Conservation (phyloP, 2,888 invertebrate species). For the Onchidella celtica region DNA sequence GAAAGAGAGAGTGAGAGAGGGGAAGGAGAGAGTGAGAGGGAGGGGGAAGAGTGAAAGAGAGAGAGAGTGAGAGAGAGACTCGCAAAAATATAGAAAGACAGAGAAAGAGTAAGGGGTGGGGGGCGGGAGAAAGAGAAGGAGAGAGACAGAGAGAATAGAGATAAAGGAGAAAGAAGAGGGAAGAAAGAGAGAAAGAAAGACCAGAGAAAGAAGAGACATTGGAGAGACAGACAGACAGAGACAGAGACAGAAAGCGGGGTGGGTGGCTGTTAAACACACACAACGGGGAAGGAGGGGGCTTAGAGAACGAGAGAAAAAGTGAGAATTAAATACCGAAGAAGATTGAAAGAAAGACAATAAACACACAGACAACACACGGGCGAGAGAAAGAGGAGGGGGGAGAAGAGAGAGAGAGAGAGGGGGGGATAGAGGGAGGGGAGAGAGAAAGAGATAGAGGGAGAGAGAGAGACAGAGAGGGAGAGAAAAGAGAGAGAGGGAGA, state of each 20-base stretch:
- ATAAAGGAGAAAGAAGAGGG: not conserved
- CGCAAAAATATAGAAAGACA: not conserved
- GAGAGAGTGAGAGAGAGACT: conserved; percentile 13
- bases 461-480: conserved; percentile 28
- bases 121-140: not conserved
- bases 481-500: not conserved
- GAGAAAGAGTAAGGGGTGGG: not conserved
- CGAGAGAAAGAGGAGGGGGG: conserved; percentile 19
- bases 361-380: too few species aligned
- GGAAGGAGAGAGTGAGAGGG: not conserved
- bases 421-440: too few species aligned
- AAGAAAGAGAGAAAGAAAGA: conserved; percentile 6
- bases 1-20: too few species aligned
- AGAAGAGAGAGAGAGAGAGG: conserved; percentile 17
- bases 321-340: too few species aligned
- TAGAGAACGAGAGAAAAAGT: not conserved
- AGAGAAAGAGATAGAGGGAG: conserved; percentile 33
- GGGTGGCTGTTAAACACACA: not conserved
- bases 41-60: not conserved
- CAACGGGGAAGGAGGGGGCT: not conserved
- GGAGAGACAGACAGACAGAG: conserved; percentile 9
- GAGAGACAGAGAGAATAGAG: not conserved
- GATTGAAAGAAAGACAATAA: not conserved
- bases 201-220: too few species aligned
- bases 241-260: not conserved